Conservation (phyloP, 2,113 vertebrate genomes). For the Rhea americana region DNA sequence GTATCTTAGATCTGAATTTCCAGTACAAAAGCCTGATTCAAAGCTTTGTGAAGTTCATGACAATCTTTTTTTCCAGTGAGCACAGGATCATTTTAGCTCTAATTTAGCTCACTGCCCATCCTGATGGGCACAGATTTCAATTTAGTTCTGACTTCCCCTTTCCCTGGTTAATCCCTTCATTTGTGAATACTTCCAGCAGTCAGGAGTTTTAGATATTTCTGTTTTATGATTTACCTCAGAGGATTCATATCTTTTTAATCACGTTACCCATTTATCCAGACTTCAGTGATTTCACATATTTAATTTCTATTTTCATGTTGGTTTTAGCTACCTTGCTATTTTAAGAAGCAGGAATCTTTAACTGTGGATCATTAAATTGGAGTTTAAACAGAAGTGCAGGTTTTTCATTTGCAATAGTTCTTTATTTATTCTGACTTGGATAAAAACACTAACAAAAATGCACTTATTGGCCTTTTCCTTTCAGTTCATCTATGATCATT, state of each 20-base stretch:
- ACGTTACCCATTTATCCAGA: not conserved
- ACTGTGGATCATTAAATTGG: not conserved
- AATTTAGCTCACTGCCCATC: conserved; percentile 24
- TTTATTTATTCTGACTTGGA: not conserved
- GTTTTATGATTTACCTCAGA: not conserved
- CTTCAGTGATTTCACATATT: not conserved
- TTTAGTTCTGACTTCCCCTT: conserved; percentile 41
- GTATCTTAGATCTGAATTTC: conserved; percentile 20
- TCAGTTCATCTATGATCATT: not conserved
- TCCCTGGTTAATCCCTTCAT: conserved; percentile 10
- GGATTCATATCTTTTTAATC: not conserved
- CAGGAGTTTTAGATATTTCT: not conserved
- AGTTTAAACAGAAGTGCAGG: not conserved
- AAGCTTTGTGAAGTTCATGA: conserved; percentile 23
- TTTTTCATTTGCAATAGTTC: not conserved
- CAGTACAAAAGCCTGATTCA: not conserved
- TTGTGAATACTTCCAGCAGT: conserved; percentile 20
- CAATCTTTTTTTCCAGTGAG: not conserved
- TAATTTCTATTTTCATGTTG: not conserved
- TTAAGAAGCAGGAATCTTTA: not conserved
- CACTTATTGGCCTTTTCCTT: not conserved
- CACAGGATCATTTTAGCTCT: conserved; percentile 7
- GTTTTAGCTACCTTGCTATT: not conserved
- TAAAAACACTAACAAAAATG: not conserved
- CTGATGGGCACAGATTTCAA: conserved; percentile 26